Percentiles rank a stretch among this genome's conserved stretches.
phyloP scores from a whole-genome alignment of 2,888 invertebrate species.

The Lysandra bellargus region DNA sequence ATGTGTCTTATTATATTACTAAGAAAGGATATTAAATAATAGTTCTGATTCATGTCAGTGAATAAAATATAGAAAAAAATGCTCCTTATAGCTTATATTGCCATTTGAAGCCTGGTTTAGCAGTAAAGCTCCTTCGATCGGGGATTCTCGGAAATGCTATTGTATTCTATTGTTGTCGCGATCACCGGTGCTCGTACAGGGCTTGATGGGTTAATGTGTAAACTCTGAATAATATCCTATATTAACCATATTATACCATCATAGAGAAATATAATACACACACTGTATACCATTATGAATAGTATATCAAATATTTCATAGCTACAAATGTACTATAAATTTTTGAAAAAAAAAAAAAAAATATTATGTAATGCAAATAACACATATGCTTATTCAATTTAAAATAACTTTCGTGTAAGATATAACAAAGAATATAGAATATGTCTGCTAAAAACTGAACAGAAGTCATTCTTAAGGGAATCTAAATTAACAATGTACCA shows the following conservation, averaged over 20 bases:
- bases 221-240: not conserved
- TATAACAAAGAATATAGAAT: not conserved
- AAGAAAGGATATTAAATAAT: not conserved
- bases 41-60: not conserved
- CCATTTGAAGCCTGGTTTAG: not conserved
- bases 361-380: not conserved
- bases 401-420: not conserved
- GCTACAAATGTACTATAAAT: not conserved
- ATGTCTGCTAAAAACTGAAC: not conserved
- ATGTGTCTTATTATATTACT: slow-evolving; percentile 6
- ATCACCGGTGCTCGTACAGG: too few species aligned
- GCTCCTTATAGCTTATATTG: not conserved
- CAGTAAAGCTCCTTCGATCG: not conserved
- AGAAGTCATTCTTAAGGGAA: not conserved
- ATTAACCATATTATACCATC: not conserved
- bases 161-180: too few species aligned
- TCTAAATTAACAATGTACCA: not conserved
- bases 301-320: not conserved
- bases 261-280: not conserved
- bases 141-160: too few species aligned
- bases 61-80: not conserved
- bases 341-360: not conserved
- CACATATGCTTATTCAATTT: not conserved
- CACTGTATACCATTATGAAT: not conserved
- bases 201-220: too few species aligned